phyloP scores from a whole-genome alignment of 2,888 invertebrate species.

The Drosophila dives region DNA sequence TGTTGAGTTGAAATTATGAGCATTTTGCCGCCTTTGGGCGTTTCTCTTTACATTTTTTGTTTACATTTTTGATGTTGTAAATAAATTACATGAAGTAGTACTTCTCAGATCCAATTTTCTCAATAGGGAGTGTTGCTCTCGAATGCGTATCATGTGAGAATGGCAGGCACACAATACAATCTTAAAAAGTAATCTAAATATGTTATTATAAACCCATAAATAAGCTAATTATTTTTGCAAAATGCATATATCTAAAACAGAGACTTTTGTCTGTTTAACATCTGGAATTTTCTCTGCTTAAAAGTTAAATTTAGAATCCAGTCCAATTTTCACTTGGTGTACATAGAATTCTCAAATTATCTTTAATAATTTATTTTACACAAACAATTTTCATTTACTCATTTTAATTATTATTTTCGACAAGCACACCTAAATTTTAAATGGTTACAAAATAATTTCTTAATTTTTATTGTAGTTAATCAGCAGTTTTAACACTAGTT shows the following conservation, averaged over 20 bases:
- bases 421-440: background rate
- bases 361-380: background rate
- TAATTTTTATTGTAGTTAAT: background rate
- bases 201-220: background rate
- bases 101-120: constrained; percentile 12
- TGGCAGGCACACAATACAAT: background rate
- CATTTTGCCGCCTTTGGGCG: constrained; percentile 70
- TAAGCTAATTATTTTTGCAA: background rate
- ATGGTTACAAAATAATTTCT: background rate
- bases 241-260: background rate
- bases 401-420: background rate
- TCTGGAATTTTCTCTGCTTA: background rate
- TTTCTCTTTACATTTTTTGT: constrained; percentile 19
- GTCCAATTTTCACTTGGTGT: background rate
- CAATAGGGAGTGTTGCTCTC: constrained; percentile 8
- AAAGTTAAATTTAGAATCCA: background rate
- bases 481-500: background rate
- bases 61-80: constrained; percentile 36
- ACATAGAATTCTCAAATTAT: background rate
- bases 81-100: constrained; percentile 67
- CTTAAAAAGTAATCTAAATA: background rate
- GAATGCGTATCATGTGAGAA: background rate
- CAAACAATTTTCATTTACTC: background rate
- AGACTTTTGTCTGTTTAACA: background rate
- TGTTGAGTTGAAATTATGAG: constrained; percentile 69